These are phyloP conservation scores for Salvelinus alpinus DNA, from an alignment of 2,113 vertebrate species.

Conservation along the genomic window DNA sequence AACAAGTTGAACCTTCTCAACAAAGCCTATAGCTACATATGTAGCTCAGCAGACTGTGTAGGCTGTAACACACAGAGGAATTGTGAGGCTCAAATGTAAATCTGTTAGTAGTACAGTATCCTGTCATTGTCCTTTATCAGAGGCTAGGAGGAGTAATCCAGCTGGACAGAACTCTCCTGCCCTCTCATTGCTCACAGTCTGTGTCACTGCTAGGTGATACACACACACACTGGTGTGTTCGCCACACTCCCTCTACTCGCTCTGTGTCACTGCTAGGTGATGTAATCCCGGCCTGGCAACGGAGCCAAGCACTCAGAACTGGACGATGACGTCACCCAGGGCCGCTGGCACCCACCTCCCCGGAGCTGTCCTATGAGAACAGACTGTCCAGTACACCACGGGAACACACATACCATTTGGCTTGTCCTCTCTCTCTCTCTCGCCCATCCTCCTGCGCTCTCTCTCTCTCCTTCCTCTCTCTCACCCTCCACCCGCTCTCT, in stretches of 20 bases:
- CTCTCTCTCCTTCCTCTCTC: slow-evolving; percentile 21
- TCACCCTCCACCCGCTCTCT: slow-evolving; percentile 23
- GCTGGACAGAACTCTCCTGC: slow-evolving; percentile 14
- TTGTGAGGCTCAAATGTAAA: not conserved
- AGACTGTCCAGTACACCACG: slow-evolving; percentile 63
- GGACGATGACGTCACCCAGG: slow-evolving; percentile 58
- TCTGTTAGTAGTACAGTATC: not conserved
- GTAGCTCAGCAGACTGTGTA: not conserved
- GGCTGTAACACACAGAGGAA: not conserved
- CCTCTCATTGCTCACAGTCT: not conserved
- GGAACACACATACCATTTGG: slow-evolving; percentile 45
- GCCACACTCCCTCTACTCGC: slow-evolving; percentile 2
- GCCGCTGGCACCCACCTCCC: slow-evolving; percentile 1
- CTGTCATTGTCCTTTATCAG: not conserved
- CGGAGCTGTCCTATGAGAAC: slow-evolving; percentile 53
- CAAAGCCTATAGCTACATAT: slow-evolving; percentile 3
- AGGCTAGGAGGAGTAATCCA: not conserved
- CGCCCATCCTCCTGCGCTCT: not conserved
- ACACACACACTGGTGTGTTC: slow-evolving; percentile 2
- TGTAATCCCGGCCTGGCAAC: slow-evolving; percentile 54
- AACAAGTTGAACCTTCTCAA: slow-evolving; percentile 4
- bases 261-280: slow-evolving; percentile 45
- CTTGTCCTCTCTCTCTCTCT: slow-evolving; percentile 32
- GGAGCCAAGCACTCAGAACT: slow-evolving; percentile 31
- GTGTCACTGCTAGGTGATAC: not conserved